These are phyloP conservation scores for Picus viridis DNA, from an alignment of 2,797 vertebrate species.

Conservation along the genomic window DNA sequence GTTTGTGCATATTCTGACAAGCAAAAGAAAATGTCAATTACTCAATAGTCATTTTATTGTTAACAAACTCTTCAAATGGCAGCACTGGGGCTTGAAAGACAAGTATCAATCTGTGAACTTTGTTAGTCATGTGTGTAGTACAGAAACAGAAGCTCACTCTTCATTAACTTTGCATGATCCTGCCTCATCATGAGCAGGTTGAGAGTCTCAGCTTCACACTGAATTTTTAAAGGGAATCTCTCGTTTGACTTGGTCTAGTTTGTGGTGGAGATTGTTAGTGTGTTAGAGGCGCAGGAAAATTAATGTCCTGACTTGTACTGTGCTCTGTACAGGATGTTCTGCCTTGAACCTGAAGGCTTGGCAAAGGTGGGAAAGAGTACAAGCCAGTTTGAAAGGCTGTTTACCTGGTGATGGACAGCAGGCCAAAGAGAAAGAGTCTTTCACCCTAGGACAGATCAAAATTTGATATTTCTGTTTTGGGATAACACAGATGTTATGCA, in stretches of 20 bases:
- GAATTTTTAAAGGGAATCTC: not conserved
- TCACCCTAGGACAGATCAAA: not conserved
- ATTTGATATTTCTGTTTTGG: not conserved
- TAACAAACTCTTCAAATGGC: not conserved
- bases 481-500: not conserved
- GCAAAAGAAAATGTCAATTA: constrained; percentile 6
- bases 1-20: not conserved
- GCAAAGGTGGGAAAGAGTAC: not conserved
- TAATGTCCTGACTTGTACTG: accelerated
- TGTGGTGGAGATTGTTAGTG: not conserved
- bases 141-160: not conserved
- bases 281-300: not conserved
- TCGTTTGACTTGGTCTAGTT: accelerated
- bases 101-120: not conserved
- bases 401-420: not conserved
- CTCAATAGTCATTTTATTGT: not conserved
- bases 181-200: not conserved
- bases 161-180: not conserved
- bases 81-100: not conserved
- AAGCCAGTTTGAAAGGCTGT: not conserved
- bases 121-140: not conserved
- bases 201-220: not conserved
- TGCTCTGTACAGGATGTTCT: not conserved
- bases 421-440: not conserved
- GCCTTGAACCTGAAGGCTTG: accelerated